Evolutionary conservation across 2,113 vertebrate species (phyloP), one percentile per base, ranked within the genome.

Genomic region (Rattus rattus): DNA sequence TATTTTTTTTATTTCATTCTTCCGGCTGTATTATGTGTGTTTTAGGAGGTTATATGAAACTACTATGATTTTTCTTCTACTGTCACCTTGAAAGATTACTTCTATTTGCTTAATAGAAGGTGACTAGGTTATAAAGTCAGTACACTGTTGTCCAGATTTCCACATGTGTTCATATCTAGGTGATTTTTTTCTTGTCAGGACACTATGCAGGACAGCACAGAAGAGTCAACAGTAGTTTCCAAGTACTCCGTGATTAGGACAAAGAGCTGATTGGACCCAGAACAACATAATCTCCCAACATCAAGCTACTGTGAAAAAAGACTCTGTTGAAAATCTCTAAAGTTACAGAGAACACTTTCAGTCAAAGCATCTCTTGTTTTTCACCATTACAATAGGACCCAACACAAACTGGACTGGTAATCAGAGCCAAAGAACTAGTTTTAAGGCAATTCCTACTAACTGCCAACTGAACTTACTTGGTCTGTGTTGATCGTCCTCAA

Each of bases 341-440:
- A 69, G 93, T 93, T 92, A 93, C 19, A 93, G 47, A 63, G n/a
- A 52, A 89, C 59, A 84, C 70, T 39, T 81, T 95, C 80, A 95
- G 43, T 93, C 43, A 97, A 96, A 96, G 84, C 49, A 52, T 87
- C 80, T 52, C 70, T 73, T 88, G 92, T 96, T 95, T 93, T 72
- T 54, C 70, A 81, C 12, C 47, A 61, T 90, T 47, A 36, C 49
- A 93, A 83, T 11, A 93, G 84, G 87, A 90, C 85, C 88, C 75
- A 90, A 76, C 70, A 94, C 22, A 17, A 92, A 79, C 92, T 67
- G 65, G 85, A 94, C 54, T 47, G 73, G 83, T 61, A 90, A 94
- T 92, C 84, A 94, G 80, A 97, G 81, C 73, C 52, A 84, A 93
- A 95, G 39, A 93, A 94, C 56, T 69, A 83, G 73, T 73, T 95